Base-by-base conservation (phyloP, 2,113 vertebrate species). In the Dolichallabes microphthalmus region DNA sequence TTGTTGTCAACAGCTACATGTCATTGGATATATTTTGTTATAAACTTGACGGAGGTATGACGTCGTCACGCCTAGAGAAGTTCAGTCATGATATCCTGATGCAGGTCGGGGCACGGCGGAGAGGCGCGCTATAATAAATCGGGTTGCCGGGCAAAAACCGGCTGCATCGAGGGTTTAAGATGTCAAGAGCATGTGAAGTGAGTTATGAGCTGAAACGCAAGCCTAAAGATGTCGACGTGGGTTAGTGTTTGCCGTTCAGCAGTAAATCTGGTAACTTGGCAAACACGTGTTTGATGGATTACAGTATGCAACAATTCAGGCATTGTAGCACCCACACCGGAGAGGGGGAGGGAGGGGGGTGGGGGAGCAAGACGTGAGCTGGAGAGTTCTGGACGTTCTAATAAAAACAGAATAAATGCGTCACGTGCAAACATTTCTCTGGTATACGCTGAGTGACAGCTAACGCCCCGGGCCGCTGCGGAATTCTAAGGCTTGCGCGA, bases 251-350 rank as follows among this genome's bases (percentile, higher is more conserved):
- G 79, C 50, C 52, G 22, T 82, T 82, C 50, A 10, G 58, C 85
- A 86, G 71, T 86, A 82, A 86, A 86, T 86, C 85, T 86, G 69
- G 85, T 82, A 76, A 45, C 85, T 82, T 82, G 79, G 79, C 85
- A 82, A 86, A 81, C 78, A 75, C 15, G 8, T 5, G 6, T 64
- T 55, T 85, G 84, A 85, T 80, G 52, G 76, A 85, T 85, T 64
- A 68, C 27, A 10, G 8, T 35, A 60, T 3, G n/a, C 64, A 80
- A 85, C 84, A 81, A 64, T 82, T 61, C 55, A 73, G 57, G 53
- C 84, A 80, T 80, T 80, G 68, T 80, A 12, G 22, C 66, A 27
- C 84, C 53, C 66, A 85, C 66, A 22, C 20, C 19, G 9, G 52
- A 68, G 83, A 20, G 45, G 39, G 39, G 39, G 39, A 4, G 35